Evolutionary conservation across 2,797 vertebrate species (phyloP).

Genomic region (Serranus cabrilla): DNA sequence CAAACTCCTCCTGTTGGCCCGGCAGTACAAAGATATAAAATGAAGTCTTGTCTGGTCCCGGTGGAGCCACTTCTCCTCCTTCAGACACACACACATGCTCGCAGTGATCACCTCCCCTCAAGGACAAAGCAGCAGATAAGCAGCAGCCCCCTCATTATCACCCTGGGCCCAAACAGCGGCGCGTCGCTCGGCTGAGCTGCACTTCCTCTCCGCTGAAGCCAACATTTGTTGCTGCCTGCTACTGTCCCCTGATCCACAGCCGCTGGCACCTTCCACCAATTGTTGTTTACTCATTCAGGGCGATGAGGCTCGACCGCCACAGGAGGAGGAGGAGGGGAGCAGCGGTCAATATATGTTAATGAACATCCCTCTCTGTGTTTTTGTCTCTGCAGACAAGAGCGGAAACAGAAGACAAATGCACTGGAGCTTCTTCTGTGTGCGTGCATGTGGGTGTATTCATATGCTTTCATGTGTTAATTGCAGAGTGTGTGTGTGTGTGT

Average conservation of each 20-base stretch:
- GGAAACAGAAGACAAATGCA: constrained; percentile 7
- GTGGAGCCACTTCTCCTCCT: constrained; percentile 4
- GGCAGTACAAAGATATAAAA: not conserved
- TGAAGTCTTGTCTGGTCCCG: not conserved
- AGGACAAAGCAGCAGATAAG: constrained; percentile 50
- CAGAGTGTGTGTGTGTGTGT: constrained; percentile 29
- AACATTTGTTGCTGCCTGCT: constrained; percentile 70
- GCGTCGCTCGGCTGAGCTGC: constrained; percentile 53
- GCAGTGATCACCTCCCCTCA: constrained; percentile 29
- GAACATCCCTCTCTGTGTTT: constrained; percentile 15
- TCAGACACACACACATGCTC: constrained; percentile 11
- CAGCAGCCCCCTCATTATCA: constrained; percentile 60
- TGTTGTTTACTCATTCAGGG: constrained; percentile 70
- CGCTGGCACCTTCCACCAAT: constrained; percentile 54
- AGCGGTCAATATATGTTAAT: constrained; percentile 50
- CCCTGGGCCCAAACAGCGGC: constrained; percentile 63
- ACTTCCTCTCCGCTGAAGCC: constrained; percentile 62
- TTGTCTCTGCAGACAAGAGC: constrained; percentile 11
- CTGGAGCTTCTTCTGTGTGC: not conserved
- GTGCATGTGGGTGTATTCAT: constrained; percentile 7
- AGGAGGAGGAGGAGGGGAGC: constrained; percentile 13
- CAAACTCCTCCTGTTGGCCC: not conserved
- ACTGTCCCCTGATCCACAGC: constrained; percentile 55
- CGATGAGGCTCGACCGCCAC: constrained; percentile 55
- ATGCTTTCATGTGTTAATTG: constrained; percentile 39